Percentiles rank a stretch among this genome's conserved stretches.
phyloP scores from a whole-genome alignment of 2,113 vertebrate genomes.

The Alouatta palliata region DNA sequence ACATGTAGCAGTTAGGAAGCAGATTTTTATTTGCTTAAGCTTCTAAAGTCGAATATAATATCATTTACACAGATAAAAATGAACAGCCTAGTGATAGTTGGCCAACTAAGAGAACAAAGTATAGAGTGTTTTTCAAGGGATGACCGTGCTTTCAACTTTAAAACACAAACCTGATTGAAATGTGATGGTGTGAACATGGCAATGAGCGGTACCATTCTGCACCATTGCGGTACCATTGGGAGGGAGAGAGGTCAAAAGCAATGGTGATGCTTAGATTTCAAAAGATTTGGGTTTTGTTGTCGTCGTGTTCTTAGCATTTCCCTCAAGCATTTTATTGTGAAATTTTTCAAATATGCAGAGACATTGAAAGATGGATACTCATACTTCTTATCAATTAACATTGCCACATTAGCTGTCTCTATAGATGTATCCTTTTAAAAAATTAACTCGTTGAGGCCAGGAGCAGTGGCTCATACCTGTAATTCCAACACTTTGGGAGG shows the following conservation, averaged over 20 bases:
- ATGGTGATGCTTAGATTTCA: neutral
- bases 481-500: too few species aligned
- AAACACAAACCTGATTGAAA: neutral
- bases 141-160: neutral
- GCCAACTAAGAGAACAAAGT: neutral
- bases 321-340: neutral
- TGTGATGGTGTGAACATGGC: too few species aligned
- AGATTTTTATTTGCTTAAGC: slow-evolving; percentile 27
- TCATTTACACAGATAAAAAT: neutral
- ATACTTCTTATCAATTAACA: neutral
- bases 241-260: neutral
- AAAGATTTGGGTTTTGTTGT: neutral
- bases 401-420: neutral
- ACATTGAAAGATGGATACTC: neutral
- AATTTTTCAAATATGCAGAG: neutral
- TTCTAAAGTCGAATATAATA: neutral
- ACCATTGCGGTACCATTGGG: too few species aligned
- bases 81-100: neutral
- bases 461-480: too few species aligned
- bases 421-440: neutral
- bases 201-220: neutral
- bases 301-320: neutral
- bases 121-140: neutral
- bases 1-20: neutral
- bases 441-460: neutral